Evolutionary conservation across 2,888 invertebrate genomes (phyloP).

Genomic region (Beris chalybata): DNA sequence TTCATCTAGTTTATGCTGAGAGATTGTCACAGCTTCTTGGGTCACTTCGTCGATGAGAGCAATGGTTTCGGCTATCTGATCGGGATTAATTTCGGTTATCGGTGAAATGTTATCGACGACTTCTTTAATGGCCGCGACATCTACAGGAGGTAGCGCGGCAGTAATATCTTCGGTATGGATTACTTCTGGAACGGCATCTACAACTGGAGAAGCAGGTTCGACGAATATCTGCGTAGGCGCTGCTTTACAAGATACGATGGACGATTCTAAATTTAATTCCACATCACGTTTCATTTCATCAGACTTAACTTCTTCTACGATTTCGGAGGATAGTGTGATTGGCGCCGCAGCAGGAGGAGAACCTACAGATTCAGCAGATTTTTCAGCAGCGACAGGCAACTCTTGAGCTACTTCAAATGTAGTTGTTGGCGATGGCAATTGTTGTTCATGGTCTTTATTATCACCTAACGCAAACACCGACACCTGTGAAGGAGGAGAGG

Average conservation of each 20-base stretch:
- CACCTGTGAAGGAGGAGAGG: constrained; percentile 75
- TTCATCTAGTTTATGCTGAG: constrained; percentile 14
- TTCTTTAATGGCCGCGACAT: neutral
- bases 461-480: constrained; percentile 66
- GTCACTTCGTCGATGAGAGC: constrained; percentile 38
- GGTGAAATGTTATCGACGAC: too few species aligned
- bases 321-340: neutral
- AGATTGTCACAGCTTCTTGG: constrained; percentile 29
- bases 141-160: neutral
- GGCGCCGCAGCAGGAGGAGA: neutral
- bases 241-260: neutral
- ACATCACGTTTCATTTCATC: constrained; percentile 7
- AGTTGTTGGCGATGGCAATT: constrained; percentile 21
- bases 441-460: constrained; percentile 25
- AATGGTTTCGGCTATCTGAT: constrained; percentile 38
- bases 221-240: neutral
- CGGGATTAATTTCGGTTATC: constrained; percentile 31
- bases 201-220: neutral
- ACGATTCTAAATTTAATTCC: neutral
- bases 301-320: neutral
- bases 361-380: neutral
- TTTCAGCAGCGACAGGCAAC: neutral
- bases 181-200: too few species aligned
- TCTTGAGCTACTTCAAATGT: neutral
- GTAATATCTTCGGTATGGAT: neutral